Conservation (phyloP, 2,113 vertebrate genomes). For the Gavia stellata region DNA sequence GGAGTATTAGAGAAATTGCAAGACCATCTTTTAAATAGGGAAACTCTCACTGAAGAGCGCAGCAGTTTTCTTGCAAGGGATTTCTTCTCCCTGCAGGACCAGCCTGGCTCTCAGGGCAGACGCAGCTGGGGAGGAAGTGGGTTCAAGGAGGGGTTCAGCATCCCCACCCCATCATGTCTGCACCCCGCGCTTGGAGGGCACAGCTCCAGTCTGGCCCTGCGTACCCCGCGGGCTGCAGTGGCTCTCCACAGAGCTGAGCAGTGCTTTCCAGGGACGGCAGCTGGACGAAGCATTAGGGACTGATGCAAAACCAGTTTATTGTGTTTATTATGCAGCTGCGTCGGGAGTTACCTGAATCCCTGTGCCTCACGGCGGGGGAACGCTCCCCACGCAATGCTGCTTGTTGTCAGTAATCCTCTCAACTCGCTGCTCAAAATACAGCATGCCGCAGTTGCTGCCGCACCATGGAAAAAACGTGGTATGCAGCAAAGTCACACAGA, state of each 20-base stretch:
- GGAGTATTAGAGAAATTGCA: background rate
- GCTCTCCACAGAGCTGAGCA: background rate
- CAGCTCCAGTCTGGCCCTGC: background rate
- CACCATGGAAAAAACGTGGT: background rate
- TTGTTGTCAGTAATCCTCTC: background rate
- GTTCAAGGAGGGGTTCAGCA: background rate
- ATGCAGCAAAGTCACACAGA: background rate
- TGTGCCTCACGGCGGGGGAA: background rate
- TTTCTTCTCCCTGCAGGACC: background rate
- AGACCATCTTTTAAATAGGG: background rate
- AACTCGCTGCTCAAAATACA: background rate
- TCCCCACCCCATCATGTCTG: background rate
- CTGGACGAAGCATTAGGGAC: background rate
- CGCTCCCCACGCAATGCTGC: background rate
- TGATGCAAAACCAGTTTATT: background rate
- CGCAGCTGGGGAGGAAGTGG: accelerated
- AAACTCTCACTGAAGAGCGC: background rate
- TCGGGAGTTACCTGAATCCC: background rate
- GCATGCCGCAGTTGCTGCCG: background rate
- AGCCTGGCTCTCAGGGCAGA: background rate
- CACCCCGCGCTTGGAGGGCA: background rate
- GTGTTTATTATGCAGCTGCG: background rate
- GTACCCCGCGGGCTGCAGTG: background rate
- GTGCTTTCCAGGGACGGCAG: background rate
- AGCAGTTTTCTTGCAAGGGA: background rate